phyloP scores from a whole-genome alignment of 2,113 vertebrate species.

The Pseudopodoces humilis region DNA sequence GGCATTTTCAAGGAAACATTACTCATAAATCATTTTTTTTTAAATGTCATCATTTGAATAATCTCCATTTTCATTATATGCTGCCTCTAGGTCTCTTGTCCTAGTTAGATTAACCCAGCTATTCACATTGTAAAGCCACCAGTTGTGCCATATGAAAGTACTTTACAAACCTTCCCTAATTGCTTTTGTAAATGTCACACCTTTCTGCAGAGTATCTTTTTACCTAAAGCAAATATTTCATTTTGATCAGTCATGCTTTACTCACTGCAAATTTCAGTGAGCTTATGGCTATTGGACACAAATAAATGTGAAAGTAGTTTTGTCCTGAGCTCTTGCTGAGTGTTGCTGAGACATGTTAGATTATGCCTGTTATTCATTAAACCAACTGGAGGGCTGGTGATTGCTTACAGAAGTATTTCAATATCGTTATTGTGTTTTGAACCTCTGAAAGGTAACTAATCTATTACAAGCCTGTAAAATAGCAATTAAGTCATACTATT shows the following conservation, averaged over 20 bases:
- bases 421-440: background rate
- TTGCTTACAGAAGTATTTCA: background rate
- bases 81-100: background rate
- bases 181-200: background rate
- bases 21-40: background rate
- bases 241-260: background rate
- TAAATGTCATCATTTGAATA: background rate
- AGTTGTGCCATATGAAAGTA: background rate
- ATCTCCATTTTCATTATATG: background rate
- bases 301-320: background rate
- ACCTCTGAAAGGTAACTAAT: background rate
- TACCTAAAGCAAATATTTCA: slow-evolving; percentile 5
- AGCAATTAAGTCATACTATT: background rate
- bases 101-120: background rate
- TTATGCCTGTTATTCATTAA: background rate
- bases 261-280: background rate
- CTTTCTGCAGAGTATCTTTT: background rate
- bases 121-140: background rate
- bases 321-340: background rate
- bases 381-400: background rate
- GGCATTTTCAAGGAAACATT: background rate
- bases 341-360: background rate
- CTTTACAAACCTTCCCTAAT: background rate
- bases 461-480: background rate
- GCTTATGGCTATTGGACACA: background rate